A percentile compares a stretch with the other conserved stretches of the same genome.
Evolutionary conservation across 2,113 vertebrate species (phyloP).

Genomic region (Chaetops frenatus): DNA sequence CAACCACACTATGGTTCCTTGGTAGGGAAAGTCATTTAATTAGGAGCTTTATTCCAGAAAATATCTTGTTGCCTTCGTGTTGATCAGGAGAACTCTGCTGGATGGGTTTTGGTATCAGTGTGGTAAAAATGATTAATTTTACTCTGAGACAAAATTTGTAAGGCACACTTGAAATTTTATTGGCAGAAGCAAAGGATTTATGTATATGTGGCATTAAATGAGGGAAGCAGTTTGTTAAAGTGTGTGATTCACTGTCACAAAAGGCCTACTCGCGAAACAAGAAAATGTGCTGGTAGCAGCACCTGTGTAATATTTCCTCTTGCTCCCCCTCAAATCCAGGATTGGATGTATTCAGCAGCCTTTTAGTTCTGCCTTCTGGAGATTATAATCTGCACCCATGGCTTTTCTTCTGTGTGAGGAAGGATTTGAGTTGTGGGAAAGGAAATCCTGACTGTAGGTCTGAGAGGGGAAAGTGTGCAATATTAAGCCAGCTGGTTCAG

Average conservation of each 20-base stretch:
- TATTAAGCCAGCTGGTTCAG: neutral
- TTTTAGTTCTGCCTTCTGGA: neutral
- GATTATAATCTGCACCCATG: neutral
- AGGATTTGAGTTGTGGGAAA: neutral
- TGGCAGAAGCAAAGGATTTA: neutral
- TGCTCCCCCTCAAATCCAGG: neutral
- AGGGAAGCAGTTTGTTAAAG: conserved; percentile 12
- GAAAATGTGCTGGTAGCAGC: neutral
- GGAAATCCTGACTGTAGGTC: neutral
- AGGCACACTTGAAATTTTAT: neutral
- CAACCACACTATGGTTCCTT: neutral
- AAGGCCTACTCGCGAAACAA: neutral
- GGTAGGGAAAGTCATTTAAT: neutral
- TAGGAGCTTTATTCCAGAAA: conserved; percentile 1
- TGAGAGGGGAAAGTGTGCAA: neutral
- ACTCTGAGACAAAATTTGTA: neutral
- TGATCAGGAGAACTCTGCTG: neutral
- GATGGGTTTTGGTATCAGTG: neutral
- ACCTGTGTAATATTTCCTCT: neutral
- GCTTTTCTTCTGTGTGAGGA: neutral
- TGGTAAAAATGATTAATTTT: neutral
- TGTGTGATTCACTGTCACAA: neutral
- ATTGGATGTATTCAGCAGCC: neutral
- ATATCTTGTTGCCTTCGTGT: neutral
- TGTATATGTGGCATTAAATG: neutral